These are phyloP conservation scores for Heliconius eleuchia DNA, from an alignment of 1,140 invertebrate species.

Conservation along the genomic window DNA sequence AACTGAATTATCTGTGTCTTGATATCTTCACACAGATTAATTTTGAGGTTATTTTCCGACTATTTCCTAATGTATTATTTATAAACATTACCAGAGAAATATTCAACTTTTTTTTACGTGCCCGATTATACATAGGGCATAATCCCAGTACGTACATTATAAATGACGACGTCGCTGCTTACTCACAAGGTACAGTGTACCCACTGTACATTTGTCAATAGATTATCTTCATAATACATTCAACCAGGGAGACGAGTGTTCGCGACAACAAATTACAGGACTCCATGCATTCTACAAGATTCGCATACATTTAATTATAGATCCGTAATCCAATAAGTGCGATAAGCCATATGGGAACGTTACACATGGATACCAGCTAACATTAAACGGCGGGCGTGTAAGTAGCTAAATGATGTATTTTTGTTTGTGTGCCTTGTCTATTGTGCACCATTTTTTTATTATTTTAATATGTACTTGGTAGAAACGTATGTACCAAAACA, in stretches of 20 bases:
- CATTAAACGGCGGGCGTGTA: conserved; percentile 21
- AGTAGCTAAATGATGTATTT: neutral
- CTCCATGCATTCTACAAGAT: neutral
- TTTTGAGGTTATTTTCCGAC: neutral
- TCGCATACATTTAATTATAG: conserved; percentile 21
- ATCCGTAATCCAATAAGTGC: conserved; percentile 9
- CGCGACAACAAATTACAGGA: neutral
- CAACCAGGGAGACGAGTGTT: neutral
- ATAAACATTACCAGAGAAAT: too few species aligned
- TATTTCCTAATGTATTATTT: neutral
- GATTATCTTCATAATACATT: too few species aligned
- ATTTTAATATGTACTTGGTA: neutral
- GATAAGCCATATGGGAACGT: conserved; percentile 16
- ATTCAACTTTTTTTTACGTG: too few species aligned
- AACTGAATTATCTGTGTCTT: neutral
- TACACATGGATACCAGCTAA: conserved; percentile 2
- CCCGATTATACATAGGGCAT: too few species aligned
- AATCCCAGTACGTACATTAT: neutral
- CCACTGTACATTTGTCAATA: neutral
- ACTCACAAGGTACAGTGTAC: too few species aligned
- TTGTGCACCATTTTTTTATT: neutral
- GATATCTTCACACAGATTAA: neutral
- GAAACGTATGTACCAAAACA: too few species aligned
- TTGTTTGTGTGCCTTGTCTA: neutral
- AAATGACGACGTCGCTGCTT: neutral